phyloP scores from a whole-genome alignment of 2,888 invertebrate genomes.

The Hirtodrosophila confusa region DNA sequence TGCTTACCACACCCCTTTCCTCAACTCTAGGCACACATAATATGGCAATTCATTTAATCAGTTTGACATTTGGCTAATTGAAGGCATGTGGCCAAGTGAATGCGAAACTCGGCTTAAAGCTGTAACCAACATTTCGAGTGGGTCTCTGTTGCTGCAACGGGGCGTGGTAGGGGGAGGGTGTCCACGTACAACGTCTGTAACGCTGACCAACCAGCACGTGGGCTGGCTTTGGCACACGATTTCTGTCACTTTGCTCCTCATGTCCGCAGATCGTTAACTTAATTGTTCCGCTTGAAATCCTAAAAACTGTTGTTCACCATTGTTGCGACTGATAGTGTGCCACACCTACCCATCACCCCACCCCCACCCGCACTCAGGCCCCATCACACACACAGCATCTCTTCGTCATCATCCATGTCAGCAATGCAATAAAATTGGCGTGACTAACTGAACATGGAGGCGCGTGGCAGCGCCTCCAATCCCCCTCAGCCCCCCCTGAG shows the following conservation, averaged over 20 bases:
- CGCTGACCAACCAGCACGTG: conserved; percentile 41
- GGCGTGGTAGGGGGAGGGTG: conserved; percentile 9
- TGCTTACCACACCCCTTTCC: rapidly evolving
- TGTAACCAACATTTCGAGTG: conserved; percentile 2
- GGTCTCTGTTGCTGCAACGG: too few species aligned
- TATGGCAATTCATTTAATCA: conserved; percentile 65
- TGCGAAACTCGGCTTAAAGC: conserved; percentile 16
- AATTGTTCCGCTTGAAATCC: conserved; percentile 79
- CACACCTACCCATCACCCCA: not conserved
- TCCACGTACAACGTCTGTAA: conserved; percentile 19
- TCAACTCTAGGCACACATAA: conserved; percentile 28
- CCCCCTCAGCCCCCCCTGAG: too few species aligned
- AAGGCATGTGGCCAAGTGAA: conserved; percentile 24
- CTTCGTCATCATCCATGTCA: conserved; percentile 43
- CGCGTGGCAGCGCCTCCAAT: conserved; percentile 3
- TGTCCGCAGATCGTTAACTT: conserved; percentile 78
- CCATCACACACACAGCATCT: not conserved
- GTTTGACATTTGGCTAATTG: conserved; percentile 57
- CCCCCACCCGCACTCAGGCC: not conserved
- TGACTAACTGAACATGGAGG: conserved; percentile 64
- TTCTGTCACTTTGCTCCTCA: conserved; percentile 55
- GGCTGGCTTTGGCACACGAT: conserved; percentile 45
- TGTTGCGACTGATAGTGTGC: conserved; percentile 71
- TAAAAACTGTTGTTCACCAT: conserved; percentile 68
- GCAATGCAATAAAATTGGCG: conserved; percentile 75